These are phyloP conservation scores for Amphiura filiformis DNA, from an alignment of 35 echinoderm and acorn worm genomes.

Conservation along the genomic window DNA sequence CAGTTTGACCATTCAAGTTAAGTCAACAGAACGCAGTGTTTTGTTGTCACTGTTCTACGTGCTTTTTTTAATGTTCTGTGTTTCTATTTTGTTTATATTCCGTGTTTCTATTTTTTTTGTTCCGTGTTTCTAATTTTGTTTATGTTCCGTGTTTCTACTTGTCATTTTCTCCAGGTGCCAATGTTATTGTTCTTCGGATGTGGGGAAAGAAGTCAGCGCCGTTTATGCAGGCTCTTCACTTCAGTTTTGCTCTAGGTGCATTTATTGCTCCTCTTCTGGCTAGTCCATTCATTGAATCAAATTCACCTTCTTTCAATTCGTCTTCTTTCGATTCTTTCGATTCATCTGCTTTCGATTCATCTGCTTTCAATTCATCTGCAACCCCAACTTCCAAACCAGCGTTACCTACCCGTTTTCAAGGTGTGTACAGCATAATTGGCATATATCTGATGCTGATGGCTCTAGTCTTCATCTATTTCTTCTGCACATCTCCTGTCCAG, in stretches of 20 bases:
- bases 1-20: too few relatives aligned
- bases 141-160: background rate
- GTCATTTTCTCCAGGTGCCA: conserved; percentile 84
- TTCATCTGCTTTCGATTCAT: too few relatives aligned
- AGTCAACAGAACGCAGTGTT: too few relatives aligned
- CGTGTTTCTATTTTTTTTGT: too few relatives aligned
- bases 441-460: conserved; percentile 35
- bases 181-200: conserved; percentile 76
- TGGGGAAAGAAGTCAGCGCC: conserved; percentile 78
- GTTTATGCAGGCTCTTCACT: conserved; percentile 89
- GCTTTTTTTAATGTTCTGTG: too few relatives aligned
- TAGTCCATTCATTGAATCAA: conserved; percentile 52
- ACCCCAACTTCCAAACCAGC: too few relatives aligned
- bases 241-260: conserved; percentile 88
- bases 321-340: too few relatives aligned
- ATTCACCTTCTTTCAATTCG: too few relatives aligned
- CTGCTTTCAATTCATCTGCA: too few relatives aligned
- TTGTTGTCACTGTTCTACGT: too few relatives aligned
- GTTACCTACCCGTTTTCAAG: conserved; percentile 34
- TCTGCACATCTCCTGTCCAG: conserved; percentile 51
- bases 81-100: too few relatives aligned
- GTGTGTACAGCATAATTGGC: conserved; percentile 66
- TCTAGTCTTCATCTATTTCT: conserved; percentile 72
- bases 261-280: conserved; percentile 75
- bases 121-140: too few relatives aligned